Conservation (phyloP, 2,797 vertebrate genomes). For the Sylvia borin region DNA sequence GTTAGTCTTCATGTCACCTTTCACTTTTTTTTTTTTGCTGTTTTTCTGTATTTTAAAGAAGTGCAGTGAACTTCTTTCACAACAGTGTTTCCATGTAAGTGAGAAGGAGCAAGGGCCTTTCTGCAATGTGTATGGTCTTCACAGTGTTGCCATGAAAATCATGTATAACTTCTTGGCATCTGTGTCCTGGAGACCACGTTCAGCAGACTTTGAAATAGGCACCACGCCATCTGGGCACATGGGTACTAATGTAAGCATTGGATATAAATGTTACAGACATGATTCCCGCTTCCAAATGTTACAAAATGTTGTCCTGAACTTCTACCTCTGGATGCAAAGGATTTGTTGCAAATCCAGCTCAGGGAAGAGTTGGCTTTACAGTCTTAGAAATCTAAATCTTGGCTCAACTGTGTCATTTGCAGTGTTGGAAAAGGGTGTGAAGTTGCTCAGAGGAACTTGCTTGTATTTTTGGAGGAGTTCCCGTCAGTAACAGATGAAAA, state of each 20-base stretch:
- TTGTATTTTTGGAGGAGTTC: conserved; percentile 13
- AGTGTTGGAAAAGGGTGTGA: not conserved
- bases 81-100: not conserved
- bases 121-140: not conserved
- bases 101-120: not conserved
- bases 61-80: not conserved
- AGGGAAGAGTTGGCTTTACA: conserved; percentile 16
- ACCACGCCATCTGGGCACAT: conserved; percentile 37
- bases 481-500: not conserved
- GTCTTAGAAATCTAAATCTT: conserved; percentile 32
- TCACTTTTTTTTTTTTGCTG: not conserved
- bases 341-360: conserved; percentile 45
- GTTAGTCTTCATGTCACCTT: not conserved
- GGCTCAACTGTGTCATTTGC: not conserved
- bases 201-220: conserved; percentile 13
- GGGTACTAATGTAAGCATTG: conserved; percentile 55
- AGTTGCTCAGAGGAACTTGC: not conserved
- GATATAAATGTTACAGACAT: conserved; percentile 5
- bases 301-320: conserved; percentile 52
- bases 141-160: not conserved
- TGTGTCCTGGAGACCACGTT: conserved; percentile 6
- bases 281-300: conserved; percentile 32
- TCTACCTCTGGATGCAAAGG: conserved; percentile 44
- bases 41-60: not conserved
- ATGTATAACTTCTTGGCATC: not conserved